These are phyloP conservation scores for Hydrotaea cyrtoneurina DNA, from an alignment of 2,888 invertebrate genomes.

Conservation along the genomic window DNA sequence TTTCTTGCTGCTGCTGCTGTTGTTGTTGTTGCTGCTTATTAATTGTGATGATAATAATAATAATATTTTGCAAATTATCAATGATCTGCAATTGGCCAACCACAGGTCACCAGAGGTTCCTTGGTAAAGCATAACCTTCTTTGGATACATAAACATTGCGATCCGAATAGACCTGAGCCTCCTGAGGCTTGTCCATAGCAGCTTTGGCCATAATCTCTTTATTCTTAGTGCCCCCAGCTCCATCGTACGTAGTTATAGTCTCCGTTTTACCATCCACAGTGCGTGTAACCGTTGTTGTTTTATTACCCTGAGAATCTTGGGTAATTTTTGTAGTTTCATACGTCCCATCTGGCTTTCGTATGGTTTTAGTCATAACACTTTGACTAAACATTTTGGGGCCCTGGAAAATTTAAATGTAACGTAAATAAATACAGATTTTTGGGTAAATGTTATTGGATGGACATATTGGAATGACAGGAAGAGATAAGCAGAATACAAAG, in stretches of 20 bases:
- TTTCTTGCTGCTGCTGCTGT: slow-evolving; percentile 49
- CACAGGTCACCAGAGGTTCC: slow-evolving; percentile 81
- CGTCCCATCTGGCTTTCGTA: slow-evolving; percentile 83
- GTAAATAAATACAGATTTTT: no score
- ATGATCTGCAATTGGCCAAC: slow-evolving; percentile 70
- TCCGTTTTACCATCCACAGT: slow-evolving; percentile 78
- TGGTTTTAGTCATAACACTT: slow-evolving; percentile 82
- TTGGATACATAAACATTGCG: slow-evolving; percentile 80
- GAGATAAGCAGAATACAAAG: no score
- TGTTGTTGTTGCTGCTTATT: slow-evolving; percentile 57
- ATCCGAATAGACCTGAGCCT: slow-evolving; percentile 70
- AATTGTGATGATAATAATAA: slow-evolving; percentile 56
- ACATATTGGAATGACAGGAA: no score
- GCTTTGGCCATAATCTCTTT: slow-evolving; percentile 3
- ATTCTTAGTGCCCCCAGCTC: slow-evolving; percentile 51
- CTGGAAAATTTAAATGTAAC: slow-evolving; percentile 60
- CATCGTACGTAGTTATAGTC: slow-evolving; percentile 75
- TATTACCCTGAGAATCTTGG: slow-evolving; percentile 83
- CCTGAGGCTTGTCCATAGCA: slow-evolving; percentile 17
- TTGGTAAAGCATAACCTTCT: slow-evolving; percentile 81
- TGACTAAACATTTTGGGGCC: slow-evolving; percentile 81
- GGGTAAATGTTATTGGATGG: no score
- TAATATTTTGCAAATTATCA: slow-evolving; percentile 63
- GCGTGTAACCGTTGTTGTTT: slow-evolving; percentile 83
- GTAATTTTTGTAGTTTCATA: slow-evolving; percentile 83